Percentiles rank a stretch among this genome's conserved stretches.
Conservation (phyloP, 2,888 invertebrate genomes). For the Cheilosia vernalis region DNA sequence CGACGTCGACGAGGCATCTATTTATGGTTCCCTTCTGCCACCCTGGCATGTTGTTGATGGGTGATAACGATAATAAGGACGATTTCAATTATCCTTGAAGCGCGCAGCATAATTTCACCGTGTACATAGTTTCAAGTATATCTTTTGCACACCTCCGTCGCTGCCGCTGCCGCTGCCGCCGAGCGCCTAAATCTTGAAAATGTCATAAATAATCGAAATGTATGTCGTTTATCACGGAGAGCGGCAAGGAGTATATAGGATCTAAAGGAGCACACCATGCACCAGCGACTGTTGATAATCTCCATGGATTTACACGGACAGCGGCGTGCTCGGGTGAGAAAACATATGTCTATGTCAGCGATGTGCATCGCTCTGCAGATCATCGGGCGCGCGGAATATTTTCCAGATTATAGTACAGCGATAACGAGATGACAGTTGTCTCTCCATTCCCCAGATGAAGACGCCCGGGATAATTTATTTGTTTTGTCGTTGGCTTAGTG, state of each 20-base stretch:
- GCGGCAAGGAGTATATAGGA: slow-evolving; percentile 17
- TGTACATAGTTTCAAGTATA: not conserved
- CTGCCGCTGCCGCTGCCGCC: no score
- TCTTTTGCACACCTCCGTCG: no score
- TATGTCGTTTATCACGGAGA: slow-evolving; percentile 37
- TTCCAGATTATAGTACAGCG: slow-evolving; percentile 44
- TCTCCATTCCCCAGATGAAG: slow-evolving; percentile 34
- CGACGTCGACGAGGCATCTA: not conserved
- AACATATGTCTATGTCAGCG: slow-evolving; percentile 66
- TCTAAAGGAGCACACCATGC: not conserved
- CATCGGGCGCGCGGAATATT: slow-evolving; percentile 1
- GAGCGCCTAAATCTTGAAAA: not conserved
- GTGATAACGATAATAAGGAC: slow-evolving; percentile 57
- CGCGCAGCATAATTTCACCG: slow-evolving; percentile 19
- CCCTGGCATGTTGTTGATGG: slow-evolving; percentile 23
- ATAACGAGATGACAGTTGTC: slow-evolving; percentile 72
- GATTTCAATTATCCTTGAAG: slow-evolving; percentile 62
- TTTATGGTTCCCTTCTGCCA: not conserved
- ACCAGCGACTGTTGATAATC: slow-evolving; percentile 11
- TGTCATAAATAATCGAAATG: slow-evolving; percentile 61
- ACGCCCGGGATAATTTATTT: slow-evolving; percentile 58
- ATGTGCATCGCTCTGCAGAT: slow-evolving; percentile 38
- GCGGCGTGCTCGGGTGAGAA: slow-evolving; percentile 50
- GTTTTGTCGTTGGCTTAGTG: slow-evolving; percentile 53
- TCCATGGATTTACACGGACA: slow-evolving; percentile 33